Conservation (phyloP, 1,140 invertebrate species). For the Drosophila insularis region DNA sequence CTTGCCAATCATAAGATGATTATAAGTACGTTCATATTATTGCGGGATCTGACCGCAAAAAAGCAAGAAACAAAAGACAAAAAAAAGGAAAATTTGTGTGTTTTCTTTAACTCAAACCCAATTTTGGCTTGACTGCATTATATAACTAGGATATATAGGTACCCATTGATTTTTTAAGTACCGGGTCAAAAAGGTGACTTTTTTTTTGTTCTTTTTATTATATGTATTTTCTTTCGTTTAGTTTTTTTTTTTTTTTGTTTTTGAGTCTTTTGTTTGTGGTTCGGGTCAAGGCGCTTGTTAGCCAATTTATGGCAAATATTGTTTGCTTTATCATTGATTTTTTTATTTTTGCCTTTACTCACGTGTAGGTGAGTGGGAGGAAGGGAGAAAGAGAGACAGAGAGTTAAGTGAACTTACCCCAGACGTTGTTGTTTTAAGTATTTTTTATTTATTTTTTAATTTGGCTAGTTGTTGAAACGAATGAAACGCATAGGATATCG, state of each 20-base stretch:
- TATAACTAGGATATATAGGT: constrained; percentile 30
- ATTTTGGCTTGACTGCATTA: constrained; percentile 35
- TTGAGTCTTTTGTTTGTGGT: neutral
- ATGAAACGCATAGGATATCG: constrained; percentile 45
- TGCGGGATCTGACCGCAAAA: constrained; percentile 24
- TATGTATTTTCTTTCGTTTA: neutral
- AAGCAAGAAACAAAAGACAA: neutral
- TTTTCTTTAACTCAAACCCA: constrained; percentile 1
- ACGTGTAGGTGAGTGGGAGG: neutral
- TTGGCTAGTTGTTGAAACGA: constrained; percentile 32
- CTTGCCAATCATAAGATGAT: constrained; percentile 40
- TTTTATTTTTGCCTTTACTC: constrained; percentile 19
- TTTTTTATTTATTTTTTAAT: constrained; percentile 18
- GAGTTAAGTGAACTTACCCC: constrained; percentile 33
- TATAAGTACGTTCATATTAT: constrained; percentile 26
- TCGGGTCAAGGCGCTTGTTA: constrained; percentile 45
- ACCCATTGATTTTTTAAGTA: constrained; percentile 53
- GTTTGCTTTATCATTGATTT: constrained; percentile 48
- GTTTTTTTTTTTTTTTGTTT: neutral
- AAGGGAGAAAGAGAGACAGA: neutral
- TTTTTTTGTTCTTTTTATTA: constrained; percentile 2
- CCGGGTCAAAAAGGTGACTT: constrained; percentile 48
- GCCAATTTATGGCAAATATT: constrained; percentile 25
- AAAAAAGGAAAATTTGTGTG: neutral
- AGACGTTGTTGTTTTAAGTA: constrained; percentile 27